Evolutionary conservation across 2,888 invertebrate species (phyloP).

Genomic region (Cheilosia soror): DNA sequence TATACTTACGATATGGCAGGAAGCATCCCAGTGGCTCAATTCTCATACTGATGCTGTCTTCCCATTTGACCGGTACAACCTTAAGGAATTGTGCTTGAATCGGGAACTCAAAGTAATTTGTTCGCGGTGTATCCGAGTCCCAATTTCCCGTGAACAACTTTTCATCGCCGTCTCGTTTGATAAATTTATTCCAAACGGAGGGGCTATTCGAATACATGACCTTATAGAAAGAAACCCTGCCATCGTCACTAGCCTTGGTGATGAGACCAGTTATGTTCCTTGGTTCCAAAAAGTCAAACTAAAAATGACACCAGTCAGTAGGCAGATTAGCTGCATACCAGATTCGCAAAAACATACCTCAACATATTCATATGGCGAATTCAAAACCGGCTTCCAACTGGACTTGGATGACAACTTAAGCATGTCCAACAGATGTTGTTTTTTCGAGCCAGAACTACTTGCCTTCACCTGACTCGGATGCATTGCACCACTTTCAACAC

Average conservation of each 20-base stretch:
- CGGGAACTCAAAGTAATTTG: constrained; percentile 89
- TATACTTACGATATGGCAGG: constrained; percentile 88
- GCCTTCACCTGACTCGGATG: constrained; percentile 86
- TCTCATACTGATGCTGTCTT: constrained; percentile 89
- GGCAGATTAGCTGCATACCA: no score
- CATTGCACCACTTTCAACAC: constrained; percentile 87
- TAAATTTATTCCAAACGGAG: constrained; percentile 88
- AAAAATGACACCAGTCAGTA: not conserved
- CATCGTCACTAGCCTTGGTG: constrained; percentile 88
- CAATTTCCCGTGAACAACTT: constrained; percentile 89
- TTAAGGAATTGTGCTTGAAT: constrained; percentile 89
- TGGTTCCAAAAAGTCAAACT: constrained; percentile 90
- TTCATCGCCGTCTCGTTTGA: constrained; percentile 85
- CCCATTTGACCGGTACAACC: constrained; percentile 90
- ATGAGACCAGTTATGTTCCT: constrained; percentile 91
- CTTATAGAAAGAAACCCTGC: constrained; percentile 91
- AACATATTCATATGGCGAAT: constrained; percentile 89
- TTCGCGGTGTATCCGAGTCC: constrained; percentile 86
- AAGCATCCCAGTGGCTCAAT: constrained; percentile 92
- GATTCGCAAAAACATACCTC: constrained; percentile 83
- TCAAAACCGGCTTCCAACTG: constrained; percentile 88
- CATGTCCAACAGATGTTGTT: constrained; percentile 79
- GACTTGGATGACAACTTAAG: constrained; percentile 82
- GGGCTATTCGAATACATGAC: constrained; percentile 90
- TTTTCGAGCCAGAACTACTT: constrained; percentile 80